Percentiles rank a stretch among this genome's conserved stretches.
Conservation (phyloP, 2,113 vertebrate genomes). For the Mugil cephalus region DNA sequence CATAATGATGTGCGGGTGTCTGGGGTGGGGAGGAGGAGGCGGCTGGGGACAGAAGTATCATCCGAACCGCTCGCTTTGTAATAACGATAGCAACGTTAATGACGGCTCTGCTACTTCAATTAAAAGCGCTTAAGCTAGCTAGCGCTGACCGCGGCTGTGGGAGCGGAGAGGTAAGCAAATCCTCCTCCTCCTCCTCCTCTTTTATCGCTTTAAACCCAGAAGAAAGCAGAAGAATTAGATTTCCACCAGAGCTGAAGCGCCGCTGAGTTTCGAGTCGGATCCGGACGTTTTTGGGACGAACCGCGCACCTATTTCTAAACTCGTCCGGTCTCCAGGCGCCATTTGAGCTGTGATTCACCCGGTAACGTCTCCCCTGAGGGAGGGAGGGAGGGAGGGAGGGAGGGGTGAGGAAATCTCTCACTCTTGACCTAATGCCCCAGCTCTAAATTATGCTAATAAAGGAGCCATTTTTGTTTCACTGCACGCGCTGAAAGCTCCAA, state of each 20-base stretch:
- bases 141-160: slow-evolving; percentile 45
- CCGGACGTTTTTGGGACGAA: no score
- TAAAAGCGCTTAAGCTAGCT: slow-evolving; percentile 73
- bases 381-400: no score
- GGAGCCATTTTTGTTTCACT: slow-evolving; percentile 63
- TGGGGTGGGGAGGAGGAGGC: slow-evolving; percentile 49
- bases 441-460: slow-evolving; percentile 66
- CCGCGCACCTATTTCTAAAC: no score
- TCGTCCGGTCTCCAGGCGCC: no score
- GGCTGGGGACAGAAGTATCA: slow-evolving; percentile 74
- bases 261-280: no score
- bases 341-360: slow-evolving; percentile 72
- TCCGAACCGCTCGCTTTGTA: slow-evolving; percentile 71
- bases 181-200: not conserved
- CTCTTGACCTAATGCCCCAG: slow-evolving; percentile 33
- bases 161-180: slow-evolving; percentile 34
- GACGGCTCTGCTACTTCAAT: slow-evolving; percentile 75
- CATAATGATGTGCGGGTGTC: slow-evolving; percentile 82
- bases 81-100: slow-evolving; percentile 79
- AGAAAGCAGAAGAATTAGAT: no score
- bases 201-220: no score
- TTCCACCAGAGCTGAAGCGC: no score
- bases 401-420: slow-evolving; percentile 59
- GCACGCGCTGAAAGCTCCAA: slow-evolving; percentile 72
- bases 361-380: no score